phyloP scores from a whole-genome alignment of 2,888 invertebrate genomes.

The Serrognathus titanus region DNA sequence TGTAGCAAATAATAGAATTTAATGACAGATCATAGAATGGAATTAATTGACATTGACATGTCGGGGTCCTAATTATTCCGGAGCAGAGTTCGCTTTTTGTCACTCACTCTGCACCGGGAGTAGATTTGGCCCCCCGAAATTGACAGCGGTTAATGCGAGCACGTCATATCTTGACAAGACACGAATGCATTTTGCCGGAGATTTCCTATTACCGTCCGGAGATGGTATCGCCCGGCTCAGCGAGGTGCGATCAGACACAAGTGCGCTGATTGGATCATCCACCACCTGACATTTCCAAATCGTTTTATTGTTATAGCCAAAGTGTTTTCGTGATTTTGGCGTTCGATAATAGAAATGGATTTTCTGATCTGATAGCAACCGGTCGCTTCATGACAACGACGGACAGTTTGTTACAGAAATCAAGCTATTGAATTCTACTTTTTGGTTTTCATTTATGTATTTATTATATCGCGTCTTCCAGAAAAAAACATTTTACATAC shows the following conservation, averaged over 20 bases:
- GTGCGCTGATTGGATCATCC: slow-evolving; percentile 21
- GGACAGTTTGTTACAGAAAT: background rate
- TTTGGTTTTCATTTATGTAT: background rate
- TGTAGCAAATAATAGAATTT: no score
- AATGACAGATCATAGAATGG: no score
- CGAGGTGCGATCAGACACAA: slow-evolving; percentile 20
- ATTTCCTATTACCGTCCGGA: slow-evolving; percentile 18
- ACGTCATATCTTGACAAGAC: slow-evolving; percentile 18
- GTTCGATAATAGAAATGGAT: slow-evolving; percentile 22
- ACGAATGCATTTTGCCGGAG: slow-evolving; percentile 19
- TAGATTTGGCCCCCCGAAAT: slow-evolving; percentile 5
- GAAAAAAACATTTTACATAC: no score
- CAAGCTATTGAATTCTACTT: background rate
- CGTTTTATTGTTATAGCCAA: slow-evolving; percentile 20
- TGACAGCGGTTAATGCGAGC: slow-evolving; percentile 21
- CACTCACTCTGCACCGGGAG: background rate
- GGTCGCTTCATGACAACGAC: background rate
- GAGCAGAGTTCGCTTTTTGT: no score
- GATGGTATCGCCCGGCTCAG: slow-evolving; percentile 7
- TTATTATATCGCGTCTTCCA: background rate
- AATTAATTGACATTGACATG: no score
- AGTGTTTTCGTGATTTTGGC: slow-evolving; percentile 17
- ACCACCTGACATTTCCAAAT: slow-evolving; percentile 22
- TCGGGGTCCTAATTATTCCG: no score
- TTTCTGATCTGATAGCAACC: slow-evolving; percentile 15